Conservation (phyloP, 2,797 vertebrate genomes). For the Hippoglossus hippoglossus region DNA sequence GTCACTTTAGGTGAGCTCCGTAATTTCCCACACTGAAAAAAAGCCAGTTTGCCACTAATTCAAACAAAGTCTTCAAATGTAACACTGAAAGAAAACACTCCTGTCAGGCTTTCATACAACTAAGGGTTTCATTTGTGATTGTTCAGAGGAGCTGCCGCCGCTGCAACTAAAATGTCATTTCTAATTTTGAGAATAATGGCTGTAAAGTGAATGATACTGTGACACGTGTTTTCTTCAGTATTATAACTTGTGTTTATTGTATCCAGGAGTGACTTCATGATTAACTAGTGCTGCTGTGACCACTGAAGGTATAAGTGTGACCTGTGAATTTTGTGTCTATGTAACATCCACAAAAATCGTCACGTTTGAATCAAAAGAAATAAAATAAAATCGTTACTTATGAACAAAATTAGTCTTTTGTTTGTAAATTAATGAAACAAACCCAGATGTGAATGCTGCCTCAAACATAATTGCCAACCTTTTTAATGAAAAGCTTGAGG, state of each 20-base stretch:
- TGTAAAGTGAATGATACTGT: background rate
- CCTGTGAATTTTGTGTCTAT: background rate
- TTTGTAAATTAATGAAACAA: background rate
- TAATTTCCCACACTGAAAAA: slow-evolving; percentile 9
- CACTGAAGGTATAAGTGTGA: background rate
- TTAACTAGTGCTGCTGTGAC: slow-evolving; percentile 4
- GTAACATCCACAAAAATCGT: too few species aligned
- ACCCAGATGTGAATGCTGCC: background rate
- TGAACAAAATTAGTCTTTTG: too few species aligned
- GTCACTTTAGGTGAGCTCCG: slow-evolving; percentile 1
- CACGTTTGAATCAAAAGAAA: too few species aligned
- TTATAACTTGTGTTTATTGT: slow-evolving; percentile 7
- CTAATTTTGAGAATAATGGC: background rate
- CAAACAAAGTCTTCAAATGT: slow-evolving; percentile 7
- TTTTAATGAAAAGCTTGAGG: slow-evolving; percentile 8
- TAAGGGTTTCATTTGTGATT: background rate
- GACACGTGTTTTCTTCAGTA: background rate
- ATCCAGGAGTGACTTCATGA: background rate
- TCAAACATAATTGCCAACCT: background rate
- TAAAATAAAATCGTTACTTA: too few species aligned
- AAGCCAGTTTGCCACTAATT: background rate
- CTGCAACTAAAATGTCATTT: slow-evolving; percentile 11
- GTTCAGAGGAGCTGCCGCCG: background rate
- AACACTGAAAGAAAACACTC: background rate
- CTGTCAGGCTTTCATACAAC: background rate